Percentiles rank a stretch among this genome's conserved stretches.
Evolutionary conservation across 2,113 vertebrate species (phyloP).

Genomic region (Sinocyclocheilus grahami): DNA sequence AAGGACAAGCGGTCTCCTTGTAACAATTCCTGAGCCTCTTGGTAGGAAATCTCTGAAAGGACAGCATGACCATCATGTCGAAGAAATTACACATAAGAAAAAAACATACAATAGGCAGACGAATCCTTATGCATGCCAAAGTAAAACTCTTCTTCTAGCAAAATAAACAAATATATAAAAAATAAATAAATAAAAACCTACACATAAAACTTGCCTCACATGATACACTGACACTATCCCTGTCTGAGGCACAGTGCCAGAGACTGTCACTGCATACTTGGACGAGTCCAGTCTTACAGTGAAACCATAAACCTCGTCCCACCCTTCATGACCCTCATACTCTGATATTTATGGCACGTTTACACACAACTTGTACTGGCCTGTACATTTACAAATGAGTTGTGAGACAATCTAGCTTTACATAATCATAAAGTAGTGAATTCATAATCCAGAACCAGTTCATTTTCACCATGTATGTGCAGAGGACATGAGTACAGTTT

Average conservation of each 20-base stretch:
- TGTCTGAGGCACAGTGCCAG: constrained; percentile 38
- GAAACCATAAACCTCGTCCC: constrained; percentile 39
- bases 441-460: background rate
- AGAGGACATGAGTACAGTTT: background rate
- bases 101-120: background rate
- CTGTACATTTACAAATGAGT: background rate
- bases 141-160: background rate
- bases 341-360: constrained; percentile 47
- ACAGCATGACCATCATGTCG: background rate
- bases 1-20: constrained; percentile 76
- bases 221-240: constrained; percentile 2
- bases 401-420: background rate
- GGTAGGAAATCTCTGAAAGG: constrained; percentile 79
- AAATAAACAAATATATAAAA: background rate
- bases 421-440: background rate
- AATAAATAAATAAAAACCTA: background rate
- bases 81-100: background rate
- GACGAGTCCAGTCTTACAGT: constrained; percentile 23
- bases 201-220: constrained; percentile 1
- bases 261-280: constrained; percentile 23
- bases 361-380: constrained; percentile 3
- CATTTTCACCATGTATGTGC: background rate
- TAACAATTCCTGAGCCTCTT: constrained; percentile 79
- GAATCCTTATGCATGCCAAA: background rate
- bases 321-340: constrained; percentile 26